These are phyloP conservation scores for Synanthedon formicaeformis DNA, from an alignment of 2,888 invertebrate species.

Conservation along the genomic window DNA sequence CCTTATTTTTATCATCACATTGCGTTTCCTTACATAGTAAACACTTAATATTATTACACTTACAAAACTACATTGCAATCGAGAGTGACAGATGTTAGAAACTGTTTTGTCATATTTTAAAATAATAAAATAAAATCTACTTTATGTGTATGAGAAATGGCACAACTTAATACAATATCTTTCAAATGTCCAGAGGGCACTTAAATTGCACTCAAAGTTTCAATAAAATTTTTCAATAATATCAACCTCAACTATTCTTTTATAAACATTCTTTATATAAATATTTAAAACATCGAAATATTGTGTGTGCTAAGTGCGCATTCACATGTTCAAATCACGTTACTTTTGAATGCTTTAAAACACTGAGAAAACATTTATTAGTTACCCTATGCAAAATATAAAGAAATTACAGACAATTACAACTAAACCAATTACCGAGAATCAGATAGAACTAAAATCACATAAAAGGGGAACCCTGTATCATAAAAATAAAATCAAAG, in stretches of 20 bases:
- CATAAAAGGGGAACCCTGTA: conserved; percentile 14
- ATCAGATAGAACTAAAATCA: neutral
- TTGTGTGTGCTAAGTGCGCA: too few relatives aligned
- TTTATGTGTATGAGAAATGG: conserved; percentile 26
- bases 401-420: too few relatives aligned
- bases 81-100: neutral
- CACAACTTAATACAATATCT: conserved; percentile 35
- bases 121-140: neutral
- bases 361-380: too few relatives aligned
- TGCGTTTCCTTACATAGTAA: conserved; percentile 48
- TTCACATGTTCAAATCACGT: too few relatives aligned
- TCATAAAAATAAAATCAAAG: conserved; percentile 9
- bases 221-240: neutral
- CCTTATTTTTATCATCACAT: conserved; percentile 63
- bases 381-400: too few relatives aligned
- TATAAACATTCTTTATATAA: too few relatives aligned
- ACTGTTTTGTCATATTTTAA: neutral
- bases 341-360: too few relatives aligned
- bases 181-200: conserved; percentile 5
- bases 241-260: too few relatives aligned
- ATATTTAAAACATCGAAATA: too few relatives aligned
- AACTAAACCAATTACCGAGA: neutral
- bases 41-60: conserved; percentile 14
- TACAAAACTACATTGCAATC: conserved; percentile 1
- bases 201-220: conserved; percentile 37